Conservation (phyloP, 2,797 vertebrate species). For the Pseudopleuronectes americanus region DNA sequence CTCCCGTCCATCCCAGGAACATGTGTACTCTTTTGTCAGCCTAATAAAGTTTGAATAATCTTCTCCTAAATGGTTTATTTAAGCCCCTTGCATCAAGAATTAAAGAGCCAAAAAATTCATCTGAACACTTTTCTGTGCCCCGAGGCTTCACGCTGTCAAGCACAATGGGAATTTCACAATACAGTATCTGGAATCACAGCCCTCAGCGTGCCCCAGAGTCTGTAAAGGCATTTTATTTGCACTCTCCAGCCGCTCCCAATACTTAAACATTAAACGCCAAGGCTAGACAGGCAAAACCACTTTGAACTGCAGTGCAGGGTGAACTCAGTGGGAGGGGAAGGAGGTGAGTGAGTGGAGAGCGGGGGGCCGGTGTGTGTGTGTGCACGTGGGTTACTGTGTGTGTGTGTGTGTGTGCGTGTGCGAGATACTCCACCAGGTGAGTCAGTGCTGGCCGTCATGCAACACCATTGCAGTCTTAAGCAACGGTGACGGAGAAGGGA, state of each 20-base stretch:
- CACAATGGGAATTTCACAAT: constrained; percentile 86
- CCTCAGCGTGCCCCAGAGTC: constrained; percentile 77
- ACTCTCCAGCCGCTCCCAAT: constrained; percentile 86
- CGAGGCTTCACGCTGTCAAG: constrained; percentile 64
- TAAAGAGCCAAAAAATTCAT: constrained; percentile 54
- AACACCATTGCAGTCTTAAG: constrained; percentile 61
- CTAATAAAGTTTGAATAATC: constrained; percentile 60
- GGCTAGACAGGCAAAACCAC: constrained; percentile 84
- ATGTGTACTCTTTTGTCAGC: constrained; percentile 63
- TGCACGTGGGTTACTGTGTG: not conserved
- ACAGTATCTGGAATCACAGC: constrained; percentile 83
- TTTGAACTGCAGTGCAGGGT: constrained; percentile 82
- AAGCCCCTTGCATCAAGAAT: constrained; percentile 62
- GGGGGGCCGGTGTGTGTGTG: constrained; percentile 45
- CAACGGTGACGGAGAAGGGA: constrained; percentile 60
- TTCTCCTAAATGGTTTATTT: constrained; percentile 71
- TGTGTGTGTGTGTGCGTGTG: constrained; percentile 34
- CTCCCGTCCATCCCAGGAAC: constrained; percentile 49
- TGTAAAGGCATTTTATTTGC: constrained; percentile 88
- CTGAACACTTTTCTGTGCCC: constrained; percentile 64
- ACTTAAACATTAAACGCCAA: constrained; percentile 88
- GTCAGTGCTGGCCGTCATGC: constrained; percentile 63
- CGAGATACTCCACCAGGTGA: constrained; percentile 71
- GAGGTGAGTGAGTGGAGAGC: constrained; percentile 72
- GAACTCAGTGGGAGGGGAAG: constrained; percentile 76